Evolutionary conservation across 2,113 vertebrate species (phyloP).

Genomic region (Chloroceryle aenea): DNA sequence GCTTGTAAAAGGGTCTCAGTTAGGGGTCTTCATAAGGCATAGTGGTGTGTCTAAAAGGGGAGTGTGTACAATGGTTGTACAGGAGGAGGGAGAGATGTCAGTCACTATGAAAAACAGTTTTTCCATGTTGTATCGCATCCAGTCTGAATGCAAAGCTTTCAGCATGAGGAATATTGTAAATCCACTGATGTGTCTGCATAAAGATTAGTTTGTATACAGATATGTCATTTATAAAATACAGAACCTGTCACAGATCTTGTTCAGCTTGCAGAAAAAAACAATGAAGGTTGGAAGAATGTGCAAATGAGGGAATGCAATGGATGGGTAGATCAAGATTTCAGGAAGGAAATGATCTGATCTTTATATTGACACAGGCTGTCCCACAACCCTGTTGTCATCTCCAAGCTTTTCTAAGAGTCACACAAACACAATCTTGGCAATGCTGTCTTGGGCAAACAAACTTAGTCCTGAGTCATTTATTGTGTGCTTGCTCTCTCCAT

Average conservation of each 20-base stretch:
- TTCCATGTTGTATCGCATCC: rapidly evolving
- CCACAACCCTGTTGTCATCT: background rate
- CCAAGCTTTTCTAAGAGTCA: background rate
- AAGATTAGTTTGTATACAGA: background rate
- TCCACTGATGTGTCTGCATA: background rate
- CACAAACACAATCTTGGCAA: background rate
- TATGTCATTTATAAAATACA: background rate
- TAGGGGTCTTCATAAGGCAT: background rate
- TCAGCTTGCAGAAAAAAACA: background rate
- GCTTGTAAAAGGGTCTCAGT: background rate
- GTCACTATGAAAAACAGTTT: rapidly evolving
- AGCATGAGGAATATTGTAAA: background rate
- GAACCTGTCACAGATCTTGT: background rate
- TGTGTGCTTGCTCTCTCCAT: background rate
- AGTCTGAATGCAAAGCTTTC: background rate
- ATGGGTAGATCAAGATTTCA: background rate
- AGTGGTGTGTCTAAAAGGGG: background rate
- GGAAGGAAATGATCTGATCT: background rate
- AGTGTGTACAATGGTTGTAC: rapidly evolving
- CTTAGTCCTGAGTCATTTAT: background rate
- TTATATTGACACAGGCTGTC: background rate
- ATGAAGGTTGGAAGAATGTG: background rate
- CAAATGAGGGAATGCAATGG: background rate
- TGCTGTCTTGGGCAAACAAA: background rate
- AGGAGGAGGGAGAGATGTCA: background rate